Conservation (phyloP, 2,888 invertebrate genomes). For the Hypolimnas misippus region DNA sequence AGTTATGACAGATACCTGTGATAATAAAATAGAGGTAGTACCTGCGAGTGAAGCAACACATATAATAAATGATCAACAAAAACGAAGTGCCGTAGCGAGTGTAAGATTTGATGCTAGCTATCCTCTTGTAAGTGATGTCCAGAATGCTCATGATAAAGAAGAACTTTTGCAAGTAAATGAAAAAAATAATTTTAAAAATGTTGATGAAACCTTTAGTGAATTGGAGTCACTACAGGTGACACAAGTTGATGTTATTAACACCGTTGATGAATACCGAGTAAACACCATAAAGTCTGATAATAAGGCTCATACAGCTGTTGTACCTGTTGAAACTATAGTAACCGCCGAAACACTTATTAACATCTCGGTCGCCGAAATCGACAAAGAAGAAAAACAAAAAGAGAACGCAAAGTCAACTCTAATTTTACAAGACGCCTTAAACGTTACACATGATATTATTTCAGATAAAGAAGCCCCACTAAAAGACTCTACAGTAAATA, state of each 20-base stretch:
- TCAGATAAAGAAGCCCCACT: slow-evolving; percentile 86
- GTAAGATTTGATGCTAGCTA: slow-evolving; percentile 79
- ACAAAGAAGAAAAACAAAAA: slow-evolving; percentile 58
- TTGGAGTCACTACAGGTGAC: slow-evolving; percentile 67
- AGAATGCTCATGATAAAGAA: slow-evolving; percentile 68
- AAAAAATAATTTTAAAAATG: slow-evolving; percentile 47
- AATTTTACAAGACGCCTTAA: slow-evolving; percentile 86
- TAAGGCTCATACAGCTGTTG: slow-evolving; percentile 56
- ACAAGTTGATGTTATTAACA: slow-evolving; percentile 62
- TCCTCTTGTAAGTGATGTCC: slow-evolving; percentile 75
- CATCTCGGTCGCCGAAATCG: slow-evolving; percentile 73
- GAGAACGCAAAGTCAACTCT: slow-evolving; percentile 84
- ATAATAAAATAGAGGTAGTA: slow-evolving; percentile 78
- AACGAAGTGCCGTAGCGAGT: slow-evolving; percentile 66
- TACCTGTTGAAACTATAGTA: slow-evolving; percentile 72
- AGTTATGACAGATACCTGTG: slow-evolving; percentile 72
- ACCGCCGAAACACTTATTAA: slow-evolving; percentile 83
- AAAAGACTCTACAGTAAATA: slow-evolving; percentile 72
- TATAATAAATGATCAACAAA: slow-evolving; percentile 55
- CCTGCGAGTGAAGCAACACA: slow-evolving; percentile 70
- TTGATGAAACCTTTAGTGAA: slow-evolving; percentile 63
- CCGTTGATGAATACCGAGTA: slow-evolving; percentile 55
- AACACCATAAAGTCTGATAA: slow-evolving; percentile 48
- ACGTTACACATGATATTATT: slow-evolving; percentile 85
- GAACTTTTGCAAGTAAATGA: slow-evolving; percentile 58